Evolutionary conservation across 2,888 invertebrate species (phyloP), one percentile per base, ranked within the genome.

Genomic region (Amblyjoppa fuscipennis): DNA sequence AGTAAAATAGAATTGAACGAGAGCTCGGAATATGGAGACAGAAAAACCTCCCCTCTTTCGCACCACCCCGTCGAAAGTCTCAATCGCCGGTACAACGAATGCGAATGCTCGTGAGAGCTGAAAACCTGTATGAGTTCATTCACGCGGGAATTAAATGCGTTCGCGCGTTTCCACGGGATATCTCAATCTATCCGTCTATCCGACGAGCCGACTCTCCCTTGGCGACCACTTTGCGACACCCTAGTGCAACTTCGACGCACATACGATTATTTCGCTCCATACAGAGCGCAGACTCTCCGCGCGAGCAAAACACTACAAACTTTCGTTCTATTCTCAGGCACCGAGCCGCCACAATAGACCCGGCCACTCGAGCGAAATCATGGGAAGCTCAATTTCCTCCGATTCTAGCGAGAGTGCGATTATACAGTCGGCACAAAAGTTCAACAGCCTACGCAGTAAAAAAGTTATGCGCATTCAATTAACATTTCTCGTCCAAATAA

Each of bases 91-190:
- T 61, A 49, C 31, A 74, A 11, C 38, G 51, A 34, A 34, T 34
- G 49, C 66, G 28, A 28, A 56, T 20, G 59, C 59, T 9, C 77
- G 81, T 53, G 84, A 76, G 83, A 85, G 70, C 69, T 56, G 6
- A 31, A 84, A 81, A 73, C 45, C 51, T 31, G 78, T 73, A 78
- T 70, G 64, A 83, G 80, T 86, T 81, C 81, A 83, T 86, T 87
- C 85, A 82, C 83, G 86, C 76, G 79, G 75, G 71, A 82, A 82
- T 82, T 82, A 66, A 77, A 71, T 51, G 79, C 71, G 31, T 82
- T 71, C 82, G 64, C 61, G 71, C 78, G 75, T 76, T 49, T 69
- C 34, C 38, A 25, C 13, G 69, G 16, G 53, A 77, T 20, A 45
- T 68, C 41, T 38, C 83, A 28, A 83, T 83, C 75, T 76, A 77